Percentiles rank a stretch among this genome's conserved stretches.
These are phyloP conservation scores for Nycteola revayana DNA, from an alignment of 2,888 invertebrate species.

Conservation along the genomic window DNA sequence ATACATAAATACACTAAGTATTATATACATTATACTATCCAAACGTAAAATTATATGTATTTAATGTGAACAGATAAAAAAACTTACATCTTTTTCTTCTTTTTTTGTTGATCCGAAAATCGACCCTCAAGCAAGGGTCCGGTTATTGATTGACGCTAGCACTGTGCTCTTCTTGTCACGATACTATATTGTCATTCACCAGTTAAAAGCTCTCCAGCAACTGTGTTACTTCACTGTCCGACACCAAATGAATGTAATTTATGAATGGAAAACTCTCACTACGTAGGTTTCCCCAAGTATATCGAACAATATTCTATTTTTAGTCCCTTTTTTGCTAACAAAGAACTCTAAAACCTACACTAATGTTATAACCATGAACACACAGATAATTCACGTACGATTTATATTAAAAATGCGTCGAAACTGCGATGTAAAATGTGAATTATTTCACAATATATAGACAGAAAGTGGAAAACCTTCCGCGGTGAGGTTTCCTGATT, in stretches of 20 bases:
- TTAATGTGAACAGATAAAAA: no score
- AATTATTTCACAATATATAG: constrained; percentile 59
- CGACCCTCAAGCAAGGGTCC: constrained; percentile 15
- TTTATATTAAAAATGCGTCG: constrained; percentile 34
- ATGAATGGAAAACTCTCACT: constrained; percentile 68
- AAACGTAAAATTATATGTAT: no score
- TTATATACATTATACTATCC: no score
- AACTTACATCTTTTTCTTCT: constrained; percentile 35
- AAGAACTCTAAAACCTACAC: constrained; percentile 24
- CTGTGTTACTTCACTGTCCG: constrained; percentile 60
- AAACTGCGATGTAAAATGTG: constrained; percentile 51
- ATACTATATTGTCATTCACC: constrained; percentile 41
- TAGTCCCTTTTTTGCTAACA: constrained; percentile 44
- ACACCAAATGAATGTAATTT: constrained; percentile 68
- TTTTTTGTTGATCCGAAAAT: constrained; percentile 5
- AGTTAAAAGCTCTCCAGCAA: constrained; percentile 37
- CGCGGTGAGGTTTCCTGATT: constrained; percentile 65
- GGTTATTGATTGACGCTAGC: constrained; percentile 23
- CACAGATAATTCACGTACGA: constrained; percentile 36
- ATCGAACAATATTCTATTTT: constrained; percentile 60
- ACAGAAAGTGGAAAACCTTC: constrained; percentile 67
- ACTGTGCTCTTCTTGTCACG: constrained; percentile 26
- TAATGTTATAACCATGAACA: constrained; percentile 33
- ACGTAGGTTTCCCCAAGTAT: constrained; percentile 49
- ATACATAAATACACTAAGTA: no score